phyloP scores from a whole-genome alignment of 1,140 invertebrate genomes.

The Cyrtorhinus lividipennis region DNA sequence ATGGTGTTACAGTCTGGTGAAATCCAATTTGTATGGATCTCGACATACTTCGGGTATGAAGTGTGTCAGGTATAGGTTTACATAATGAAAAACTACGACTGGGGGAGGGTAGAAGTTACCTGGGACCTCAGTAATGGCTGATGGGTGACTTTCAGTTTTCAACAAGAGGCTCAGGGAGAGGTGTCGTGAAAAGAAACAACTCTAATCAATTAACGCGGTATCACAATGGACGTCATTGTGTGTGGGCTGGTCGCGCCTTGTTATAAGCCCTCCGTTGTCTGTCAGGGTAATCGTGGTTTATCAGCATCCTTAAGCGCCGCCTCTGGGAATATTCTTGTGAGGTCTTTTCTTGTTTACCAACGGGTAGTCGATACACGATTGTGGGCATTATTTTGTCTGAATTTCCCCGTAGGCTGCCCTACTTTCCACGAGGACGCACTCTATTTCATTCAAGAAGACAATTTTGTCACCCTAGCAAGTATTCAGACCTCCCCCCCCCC shows the following conservation, averaged over 20 bases:
- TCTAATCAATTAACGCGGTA: slow-evolving; percentile 11
- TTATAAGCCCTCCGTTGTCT: slow-evolving; percentile 5
- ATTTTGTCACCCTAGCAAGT: too few relatives aligned
- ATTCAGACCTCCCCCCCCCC: too few relatives aligned
- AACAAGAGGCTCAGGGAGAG: too few relatives aligned
- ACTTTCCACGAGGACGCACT: too few relatives aligned
- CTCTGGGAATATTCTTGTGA: not conserved
- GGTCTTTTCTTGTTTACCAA: too few relatives aligned
- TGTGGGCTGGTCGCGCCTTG: slow-evolving; percentile 12
- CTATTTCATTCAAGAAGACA: too few relatives aligned
- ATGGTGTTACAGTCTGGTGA: too few relatives aligned
- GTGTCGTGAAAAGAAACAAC: slow-evolving; percentile 11
- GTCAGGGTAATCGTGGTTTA: slow-evolving; percentile 10
- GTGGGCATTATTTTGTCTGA: too few relatives aligned
- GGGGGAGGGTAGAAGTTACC: not conserved
- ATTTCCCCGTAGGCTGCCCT: too few relatives aligned
- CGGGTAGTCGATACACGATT: too few relatives aligned
- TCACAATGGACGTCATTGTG: slow-evolving; percentile 13
- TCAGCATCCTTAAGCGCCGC: not conserved
- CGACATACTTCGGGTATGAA: too few relatives aligned
- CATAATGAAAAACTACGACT: slow-evolving; percentile 9
- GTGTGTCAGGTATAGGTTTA: slow-evolving; percentile 13
- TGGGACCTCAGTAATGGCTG: slow-evolving; percentile 6
- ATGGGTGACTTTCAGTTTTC: slow-evolving; percentile 15
- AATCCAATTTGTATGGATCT: too few relatives aligned